phyloP scores from a whole-genome alignment of 2,797 vertebrate species.

The Trematomus bernacchii region DNA sequence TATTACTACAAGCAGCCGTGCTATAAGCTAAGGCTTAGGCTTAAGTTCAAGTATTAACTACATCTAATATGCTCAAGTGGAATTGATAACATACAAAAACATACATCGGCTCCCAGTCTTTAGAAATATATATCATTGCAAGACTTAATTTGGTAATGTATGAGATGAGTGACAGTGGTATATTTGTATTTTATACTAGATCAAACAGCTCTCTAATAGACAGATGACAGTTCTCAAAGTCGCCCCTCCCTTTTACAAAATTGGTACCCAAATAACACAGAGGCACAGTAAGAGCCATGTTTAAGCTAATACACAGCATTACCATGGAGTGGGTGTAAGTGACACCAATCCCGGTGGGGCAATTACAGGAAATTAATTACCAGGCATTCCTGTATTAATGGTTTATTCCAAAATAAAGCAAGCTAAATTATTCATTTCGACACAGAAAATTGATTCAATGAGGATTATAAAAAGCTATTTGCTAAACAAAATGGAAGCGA shows the following conservation, averaged over 20 bases:
- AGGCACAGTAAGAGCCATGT: slow-evolving; percentile 67
- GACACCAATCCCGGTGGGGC: slow-evolving; percentile 85
- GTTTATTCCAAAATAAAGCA: slow-evolving; percentile 87
- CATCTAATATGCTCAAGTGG: slow-evolving; percentile 68
- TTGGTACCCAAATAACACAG: slow-evolving; percentile 54
- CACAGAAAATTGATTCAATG: slow-evolving; percentile 83
- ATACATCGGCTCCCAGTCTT: slow-evolving; percentile 49
- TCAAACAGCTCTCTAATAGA: slow-evolving; percentile 34
- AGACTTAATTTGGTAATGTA: slow-evolving; percentile 52
- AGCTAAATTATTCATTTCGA: slow-evolving; percentile 85
- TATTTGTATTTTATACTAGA: slow-evolving; percentile 41
- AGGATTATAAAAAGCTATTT: slow-evolving; percentile 86
- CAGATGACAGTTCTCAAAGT: slow-evolving; percentile 11
- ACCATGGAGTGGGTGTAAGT: slow-evolving; percentile 81
- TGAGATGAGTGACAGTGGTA: slow-evolving; percentile 25
- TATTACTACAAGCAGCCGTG: slow-evolving; percentile 74
- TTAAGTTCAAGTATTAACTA: slow-evolving; percentile 81
- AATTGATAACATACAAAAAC: slow-evolving; percentile 71
- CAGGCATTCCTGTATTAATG: slow-evolving; percentile 83
- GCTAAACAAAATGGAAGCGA: slow-evolving; percentile 81
- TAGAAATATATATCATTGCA: slow-evolving; percentile 49
- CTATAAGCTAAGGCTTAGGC: slow-evolving; percentile 80
- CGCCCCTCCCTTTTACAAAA: slow-evolving; percentile 36
- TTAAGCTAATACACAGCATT: slow-evolving; percentile 81
- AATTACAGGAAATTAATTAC: slow-evolving; percentile 88